Percentiles rank a stretch among this genome's conserved stretches.
Evolutionary conservation across 2,888 invertebrate species (phyloP).

Genomic region (Drosophila greeni): DNA sequence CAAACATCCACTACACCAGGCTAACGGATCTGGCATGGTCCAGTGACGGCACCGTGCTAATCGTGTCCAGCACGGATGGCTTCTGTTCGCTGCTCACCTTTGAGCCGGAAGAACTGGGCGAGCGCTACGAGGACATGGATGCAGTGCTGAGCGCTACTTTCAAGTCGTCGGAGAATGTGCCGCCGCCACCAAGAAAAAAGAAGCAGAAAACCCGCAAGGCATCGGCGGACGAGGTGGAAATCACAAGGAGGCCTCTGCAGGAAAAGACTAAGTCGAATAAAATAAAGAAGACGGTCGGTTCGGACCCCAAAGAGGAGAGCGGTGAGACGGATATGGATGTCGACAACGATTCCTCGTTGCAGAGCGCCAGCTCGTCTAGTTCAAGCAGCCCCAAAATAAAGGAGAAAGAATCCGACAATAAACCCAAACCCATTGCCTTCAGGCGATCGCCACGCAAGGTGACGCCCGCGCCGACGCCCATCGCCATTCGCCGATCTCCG

Average conservation of each 20-base stretch:
- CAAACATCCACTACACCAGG: constrained; percentile 93
- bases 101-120: constrained; percentile 85
- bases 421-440: constrained; percentile 52
- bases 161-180: constrained; percentile 50
- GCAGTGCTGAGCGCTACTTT: constrained; percentile 73
- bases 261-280: constrained; percentile 50
- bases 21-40: constrained; percentile 94
- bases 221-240: constrained; percentile 51
- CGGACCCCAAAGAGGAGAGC: constrained; percentile 27
- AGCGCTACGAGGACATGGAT: constrained; percentile 75
- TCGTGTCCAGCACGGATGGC: constrained; percentile 93
- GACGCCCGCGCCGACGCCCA: constrained; percentile 43
- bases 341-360: constrained; percentile 65
- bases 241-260: constrained; percentile 40
- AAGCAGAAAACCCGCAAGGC: constrained; percentile 60
- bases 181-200: constrained; percentile 46
- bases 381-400: constrained; percentile 40
- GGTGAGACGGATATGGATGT: constrained; percentile 46
- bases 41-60: constrained; percentile 85
- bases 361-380: constrained; percentile 51
- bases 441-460: constrained; percentile 53
- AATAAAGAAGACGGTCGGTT: constrained; percentile 7
- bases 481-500: constrained; percentile 39
- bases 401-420: constrained; percentile 5
- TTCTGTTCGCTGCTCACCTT: constrained; percentile 92